Percentiles rank a stretch among this genome's conserved stretches.
phyloP scores from a whole-genome alignment of 2,797 vertebrate species.

The Sebastes steindachneri region DNA sequence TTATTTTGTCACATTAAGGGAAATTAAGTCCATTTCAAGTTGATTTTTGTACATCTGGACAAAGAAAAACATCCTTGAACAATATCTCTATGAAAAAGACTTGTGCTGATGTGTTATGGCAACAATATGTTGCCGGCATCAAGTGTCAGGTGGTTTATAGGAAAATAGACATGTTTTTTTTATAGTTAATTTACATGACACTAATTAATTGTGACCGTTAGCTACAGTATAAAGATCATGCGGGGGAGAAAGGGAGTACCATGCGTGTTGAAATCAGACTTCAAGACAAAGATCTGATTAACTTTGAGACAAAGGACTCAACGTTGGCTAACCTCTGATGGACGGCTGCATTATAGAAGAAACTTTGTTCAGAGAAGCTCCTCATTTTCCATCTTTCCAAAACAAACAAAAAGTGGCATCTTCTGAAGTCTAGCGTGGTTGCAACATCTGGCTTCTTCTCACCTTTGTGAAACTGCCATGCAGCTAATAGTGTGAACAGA shows the following conservation, averaged over 20 bases:
- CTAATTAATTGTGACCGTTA: background rate
- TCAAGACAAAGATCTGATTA: background rate
- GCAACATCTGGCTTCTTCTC: slow-evolving; percentile 19
- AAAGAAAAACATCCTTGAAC: too few relatives aligned
- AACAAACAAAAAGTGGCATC: background rate
- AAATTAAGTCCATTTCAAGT: too few relatives aligned
- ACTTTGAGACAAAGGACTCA: background rate
- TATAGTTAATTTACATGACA: background rate
- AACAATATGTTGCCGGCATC: background rate
- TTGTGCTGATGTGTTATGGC: too few relatives aligned
- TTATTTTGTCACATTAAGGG: too few relatives aligned
- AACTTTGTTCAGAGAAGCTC: background rate
- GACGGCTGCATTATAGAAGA: background rate
- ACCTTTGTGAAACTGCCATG: background rate
- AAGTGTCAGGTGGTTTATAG: background rate
- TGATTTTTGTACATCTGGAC: too few relatives aligned
- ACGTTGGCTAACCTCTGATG: background rate
- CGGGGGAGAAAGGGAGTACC: background rate
- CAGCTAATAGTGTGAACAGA: background rate
- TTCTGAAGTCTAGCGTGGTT: background rate
- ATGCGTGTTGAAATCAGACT: background rate
- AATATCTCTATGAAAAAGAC: background rate
- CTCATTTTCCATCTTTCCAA: background rate
- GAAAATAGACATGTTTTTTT: background rate
- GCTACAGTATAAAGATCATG: background rate